Conservation (phyloP, 2,113 vertebrate genomes). For the Chaetops frenatus region DNA sequence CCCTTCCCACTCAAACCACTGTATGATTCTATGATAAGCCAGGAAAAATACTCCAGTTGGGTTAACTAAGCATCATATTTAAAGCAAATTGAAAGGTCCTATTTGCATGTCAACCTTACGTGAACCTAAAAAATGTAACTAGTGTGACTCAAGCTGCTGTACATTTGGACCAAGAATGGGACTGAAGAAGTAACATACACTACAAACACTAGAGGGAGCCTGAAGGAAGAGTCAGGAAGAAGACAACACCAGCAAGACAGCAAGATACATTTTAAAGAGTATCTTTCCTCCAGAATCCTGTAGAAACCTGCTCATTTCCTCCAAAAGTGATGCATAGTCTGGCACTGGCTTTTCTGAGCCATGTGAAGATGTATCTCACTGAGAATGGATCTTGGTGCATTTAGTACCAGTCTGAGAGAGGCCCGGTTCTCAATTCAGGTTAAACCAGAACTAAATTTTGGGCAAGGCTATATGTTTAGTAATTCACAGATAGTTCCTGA, state of each 20-base stretch:
- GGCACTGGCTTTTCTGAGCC: neutral
- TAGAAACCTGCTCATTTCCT: neutral
- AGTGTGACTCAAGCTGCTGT: neutral
- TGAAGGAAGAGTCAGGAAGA: neutral
- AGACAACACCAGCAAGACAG: neutral
- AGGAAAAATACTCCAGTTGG: neutral
- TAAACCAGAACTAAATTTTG: neutral
- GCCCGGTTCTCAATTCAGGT: neutral
- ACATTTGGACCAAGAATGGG: neutral
- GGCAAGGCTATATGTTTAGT: neutral
- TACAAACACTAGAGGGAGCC: neutral
- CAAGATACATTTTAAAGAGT: neutral
- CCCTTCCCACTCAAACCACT: neutral
- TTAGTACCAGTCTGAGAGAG: neutral
- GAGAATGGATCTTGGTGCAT: neutral
- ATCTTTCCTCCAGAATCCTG: neutral
- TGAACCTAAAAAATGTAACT: neutral
- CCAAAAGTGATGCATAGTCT: neutral
- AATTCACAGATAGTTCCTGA: neutral
- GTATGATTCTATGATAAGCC: neutral
- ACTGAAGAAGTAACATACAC: neutral
- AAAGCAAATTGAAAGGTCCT: neutral
- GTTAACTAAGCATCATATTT: neutral
- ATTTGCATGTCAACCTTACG: neutral
- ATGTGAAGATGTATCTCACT: neutral